Conservation (phyloP, 2,888 invertebrate species). For the Willowsia nigromaculata region DNA sequence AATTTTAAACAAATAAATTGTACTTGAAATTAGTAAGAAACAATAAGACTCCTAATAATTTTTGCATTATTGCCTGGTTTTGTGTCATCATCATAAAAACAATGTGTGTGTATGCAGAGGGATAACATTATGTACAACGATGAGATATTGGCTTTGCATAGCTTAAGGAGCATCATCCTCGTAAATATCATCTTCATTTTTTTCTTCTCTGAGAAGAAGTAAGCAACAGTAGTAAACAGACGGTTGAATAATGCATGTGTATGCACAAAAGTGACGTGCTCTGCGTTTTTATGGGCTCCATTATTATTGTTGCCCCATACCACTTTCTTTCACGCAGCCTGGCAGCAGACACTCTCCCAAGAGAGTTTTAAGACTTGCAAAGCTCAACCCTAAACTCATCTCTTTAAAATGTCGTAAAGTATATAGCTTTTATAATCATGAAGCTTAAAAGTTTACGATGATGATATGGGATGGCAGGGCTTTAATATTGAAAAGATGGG, state of each 20-base stretch:
- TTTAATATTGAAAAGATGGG: no score
- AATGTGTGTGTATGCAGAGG: not conserved
- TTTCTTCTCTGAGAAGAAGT: not conserved
- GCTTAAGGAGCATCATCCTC: not conserved
- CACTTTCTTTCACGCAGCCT: not conserved
- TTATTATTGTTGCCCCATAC: not conserved
- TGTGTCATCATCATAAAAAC: not conserved
- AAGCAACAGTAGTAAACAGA: no score
- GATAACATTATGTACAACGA: no score
- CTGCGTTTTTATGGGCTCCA: conserved; percentile 1
- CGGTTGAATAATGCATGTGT: not conserved
- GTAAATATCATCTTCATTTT: not conserved
- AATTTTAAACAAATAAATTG: not conserved
- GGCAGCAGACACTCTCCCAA: not conserved
- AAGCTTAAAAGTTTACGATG: no score
- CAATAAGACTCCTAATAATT: not conserved
- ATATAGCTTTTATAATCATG: not conserved
- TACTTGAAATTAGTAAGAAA: not conserved
- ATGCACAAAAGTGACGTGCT: conserved; percentile 12
- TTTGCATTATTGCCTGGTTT: not conserved
- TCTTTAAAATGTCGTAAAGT: not conserved
- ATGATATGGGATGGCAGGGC: no score
- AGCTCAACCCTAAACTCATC: not conserved
- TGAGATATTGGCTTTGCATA: not conserved
- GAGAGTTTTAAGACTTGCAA: no score